Conservation (phyloP, 1,140 invertebrate species). For the Marisa cornuarietis region DNA sequence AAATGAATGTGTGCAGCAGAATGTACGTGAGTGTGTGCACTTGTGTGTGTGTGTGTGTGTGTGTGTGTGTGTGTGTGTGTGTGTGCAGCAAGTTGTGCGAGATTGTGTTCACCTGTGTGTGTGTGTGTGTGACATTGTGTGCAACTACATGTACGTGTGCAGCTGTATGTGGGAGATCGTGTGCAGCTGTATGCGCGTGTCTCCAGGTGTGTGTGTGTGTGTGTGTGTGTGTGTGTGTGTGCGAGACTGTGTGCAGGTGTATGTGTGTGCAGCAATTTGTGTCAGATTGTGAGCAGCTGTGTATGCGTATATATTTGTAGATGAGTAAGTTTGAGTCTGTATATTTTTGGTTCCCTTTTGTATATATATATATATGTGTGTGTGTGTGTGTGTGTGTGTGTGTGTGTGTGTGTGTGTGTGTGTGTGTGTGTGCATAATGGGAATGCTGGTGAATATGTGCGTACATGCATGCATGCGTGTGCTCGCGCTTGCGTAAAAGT, state of each 20-base stretch:
- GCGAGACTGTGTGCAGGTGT: no score
- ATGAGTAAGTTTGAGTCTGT: background rate
- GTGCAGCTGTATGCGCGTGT: background rate
- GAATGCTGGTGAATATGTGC: no score
- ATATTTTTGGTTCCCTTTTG: no score
- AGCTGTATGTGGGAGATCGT: no score
- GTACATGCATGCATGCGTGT: background rate
- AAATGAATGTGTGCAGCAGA: background rate
- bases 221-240: conserved; percentile 1
- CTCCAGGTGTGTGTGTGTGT: conserved; percentile 1
- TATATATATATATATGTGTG: no score
- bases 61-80: no score
- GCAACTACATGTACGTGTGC: no score
- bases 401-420: conserved; percentile 3
- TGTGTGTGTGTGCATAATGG: background rate
- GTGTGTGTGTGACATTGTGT: background rate
- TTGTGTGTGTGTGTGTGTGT: conserved; percentile 5
- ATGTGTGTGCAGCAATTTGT: no score
- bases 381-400: conserved; percentile 1
- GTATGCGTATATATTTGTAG: background rate
- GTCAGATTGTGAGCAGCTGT: conserved; percentile 1
- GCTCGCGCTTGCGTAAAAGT: background rate
- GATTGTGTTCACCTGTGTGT: background rate
- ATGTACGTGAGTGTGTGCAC: no score
- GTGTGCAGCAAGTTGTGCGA: no score